A percentile compares a stretch with the other conserved stretches of the same genome.
Conservation (phyloP, 2,888 invertebrate genomes). For the Orthosia incerta region DNA sequence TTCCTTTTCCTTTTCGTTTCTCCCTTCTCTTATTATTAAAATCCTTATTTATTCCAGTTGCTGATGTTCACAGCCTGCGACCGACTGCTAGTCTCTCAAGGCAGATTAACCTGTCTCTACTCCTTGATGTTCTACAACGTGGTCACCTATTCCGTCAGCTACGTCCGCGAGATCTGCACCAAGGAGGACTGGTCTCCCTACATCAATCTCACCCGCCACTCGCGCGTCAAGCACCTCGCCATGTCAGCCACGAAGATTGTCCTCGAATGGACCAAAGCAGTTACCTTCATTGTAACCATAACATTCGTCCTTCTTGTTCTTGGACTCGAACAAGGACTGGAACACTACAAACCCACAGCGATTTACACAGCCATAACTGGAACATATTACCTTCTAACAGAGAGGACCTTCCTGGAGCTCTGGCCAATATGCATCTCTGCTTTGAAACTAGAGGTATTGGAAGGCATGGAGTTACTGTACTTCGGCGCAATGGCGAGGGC, state of each 20-base stretch:
- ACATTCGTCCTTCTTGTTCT: conserved; percentile 94
- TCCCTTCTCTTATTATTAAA: neutral
- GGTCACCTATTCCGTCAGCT: conserved; percentile 94
- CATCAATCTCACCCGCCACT: conserved; percentile 93
- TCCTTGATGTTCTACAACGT: conserved; percentile 96
- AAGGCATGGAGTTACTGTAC: conserved; percentile 94
- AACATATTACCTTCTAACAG: conserved; percentile 93
- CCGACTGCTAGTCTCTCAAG: conserved; percentile 91
- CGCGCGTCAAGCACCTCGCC: conserved; percentile 94
- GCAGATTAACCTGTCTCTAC: conserved; percentile 93
- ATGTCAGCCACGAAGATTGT: conserved; percentile 96
- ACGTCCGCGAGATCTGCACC: conserved; percentile 93
- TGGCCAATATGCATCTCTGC: conserved; percentile 91
- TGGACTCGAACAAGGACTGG: conserved; percentile 94
- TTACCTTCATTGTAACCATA: conserved; percentile 94
- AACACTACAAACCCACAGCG: conserved; percentile 93
- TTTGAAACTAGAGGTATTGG: conserved; percentile 92
- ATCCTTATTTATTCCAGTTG: conserved; percentile 86
- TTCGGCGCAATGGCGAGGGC: conserved; percentile 92
- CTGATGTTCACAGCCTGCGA: conserved; percentile 94
- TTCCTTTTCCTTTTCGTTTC: neutral
- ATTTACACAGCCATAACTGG: conserved; percentile 93
- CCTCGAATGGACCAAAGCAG: conserved; percentile 95
- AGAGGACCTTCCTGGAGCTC: conserved; percentile 93
- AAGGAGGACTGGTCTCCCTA: conserved; percentile 95